Base-by-base conservation (phyloP, 2,113 vertebrate genomes). In the Paramormyrops kingsleyae region DNA sequence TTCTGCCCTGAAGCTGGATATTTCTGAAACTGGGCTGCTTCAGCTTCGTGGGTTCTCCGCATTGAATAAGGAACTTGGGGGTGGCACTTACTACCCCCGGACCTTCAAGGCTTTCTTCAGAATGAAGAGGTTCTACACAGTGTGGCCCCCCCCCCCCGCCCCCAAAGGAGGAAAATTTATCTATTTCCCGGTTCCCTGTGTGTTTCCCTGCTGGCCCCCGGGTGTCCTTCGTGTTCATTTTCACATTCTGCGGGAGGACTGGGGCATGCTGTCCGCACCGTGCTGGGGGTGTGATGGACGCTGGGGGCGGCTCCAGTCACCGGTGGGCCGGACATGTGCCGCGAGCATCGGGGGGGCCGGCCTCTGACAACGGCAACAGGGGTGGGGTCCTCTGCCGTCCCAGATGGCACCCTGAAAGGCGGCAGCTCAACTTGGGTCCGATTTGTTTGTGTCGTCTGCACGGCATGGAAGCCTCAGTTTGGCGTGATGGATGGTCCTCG, bases 171-270 rank as follows among this genome's bases (percentile, higher is more conserved):
- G 46, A 2, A 47, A 15, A 31, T 87, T 53, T 50, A 59, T 59
- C 56, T n/a, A 47, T 84, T 83, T 92, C 35, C 92, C 91, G 91
- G 91, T 93, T 46, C 42, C 3, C 35, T 83, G 4, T 21, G 2
- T 77, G 52, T 13, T 31, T 19, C 39, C 8, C 46, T 7, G 46
- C 90, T 88, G 93, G 92, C 93, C 92, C 62, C 91, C 92, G 93
- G 93, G 94, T 91, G 93, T 91, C 53, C 91, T 90, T 90, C 91
- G 92, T 91, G 92, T 94, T 95, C 92, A 95, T 94, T 95, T 95
- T 93, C 94, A 95, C 94, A 91, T 93, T 83, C 39, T 91, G 93
- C 94, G 91, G 93, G 94, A 93, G 94, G 91, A 91, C 93, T 92
- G 91, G 92, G 93, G 93, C 92, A 92, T 93, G 93, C 92, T 47